Conservation (phyloP, 2,113 vertebrate genomes). For the Coturnix japonica region DNA sequence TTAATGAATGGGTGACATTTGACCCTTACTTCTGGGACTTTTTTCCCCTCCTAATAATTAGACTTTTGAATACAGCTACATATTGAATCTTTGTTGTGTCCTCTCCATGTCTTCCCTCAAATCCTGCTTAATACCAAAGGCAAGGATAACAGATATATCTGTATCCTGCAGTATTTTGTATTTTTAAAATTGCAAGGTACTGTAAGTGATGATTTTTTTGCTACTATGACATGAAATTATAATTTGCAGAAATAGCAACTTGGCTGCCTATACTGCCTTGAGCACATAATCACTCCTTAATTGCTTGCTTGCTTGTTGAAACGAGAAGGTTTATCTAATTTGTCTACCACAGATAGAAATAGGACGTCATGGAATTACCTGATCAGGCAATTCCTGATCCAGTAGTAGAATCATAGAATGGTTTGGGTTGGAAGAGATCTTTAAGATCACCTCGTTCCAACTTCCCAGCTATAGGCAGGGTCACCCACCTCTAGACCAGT, state of each 20-base stretch:
- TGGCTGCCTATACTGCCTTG: not conserved
- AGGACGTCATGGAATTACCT: conserved; percentile 39
- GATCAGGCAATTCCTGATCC: conserved; percentile 28
- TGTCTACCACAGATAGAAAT: conserved; percentile 5
- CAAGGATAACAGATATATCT: not conserved
- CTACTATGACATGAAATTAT: not conserved
- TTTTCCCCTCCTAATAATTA: not conserved
- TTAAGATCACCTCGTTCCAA: no score
- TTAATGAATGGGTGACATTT: not conserved
- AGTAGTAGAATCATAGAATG: not conserved
- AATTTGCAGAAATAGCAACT: not conserved
- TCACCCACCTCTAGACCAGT: no score
- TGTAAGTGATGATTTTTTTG: not conserved
- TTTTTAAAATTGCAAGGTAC: not conserved
- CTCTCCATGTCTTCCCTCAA: not conserved
- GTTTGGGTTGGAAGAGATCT: no score
- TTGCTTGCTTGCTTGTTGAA: not conserved
- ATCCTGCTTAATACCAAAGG: not conserved
- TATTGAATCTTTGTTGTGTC: not conserved
- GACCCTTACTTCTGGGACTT: not conserved
- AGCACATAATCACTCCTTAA: not conserved
- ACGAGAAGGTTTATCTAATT: not conserved
- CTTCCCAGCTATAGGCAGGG: no score
- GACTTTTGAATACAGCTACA: not conserved
- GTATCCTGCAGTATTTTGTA: not conserved